Conservation (phyloP, 2,888 invertebrate species). For the Siphlonurus alternatus region DNA sequence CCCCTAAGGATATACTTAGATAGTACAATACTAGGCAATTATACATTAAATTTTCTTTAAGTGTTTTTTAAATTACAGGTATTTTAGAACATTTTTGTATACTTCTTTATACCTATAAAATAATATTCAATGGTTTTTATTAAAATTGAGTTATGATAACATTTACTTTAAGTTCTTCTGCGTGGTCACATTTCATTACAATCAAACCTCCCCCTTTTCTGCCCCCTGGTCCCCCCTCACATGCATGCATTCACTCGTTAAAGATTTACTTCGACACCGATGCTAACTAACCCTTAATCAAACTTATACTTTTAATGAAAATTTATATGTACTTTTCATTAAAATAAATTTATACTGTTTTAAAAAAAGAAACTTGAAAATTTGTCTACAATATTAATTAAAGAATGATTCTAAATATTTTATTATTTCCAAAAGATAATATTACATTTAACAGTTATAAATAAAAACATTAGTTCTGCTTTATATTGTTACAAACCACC, state of each 20-base stretch:
- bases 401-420: background rate
- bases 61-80: background rate
- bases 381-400: background rate
- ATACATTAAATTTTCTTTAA: no score
- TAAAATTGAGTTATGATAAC: slow-evolving; percentile 2
- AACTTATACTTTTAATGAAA: background rate
- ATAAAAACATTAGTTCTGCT: no score
- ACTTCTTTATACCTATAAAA: no score
- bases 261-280: background rate
- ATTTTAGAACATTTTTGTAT: background rate
- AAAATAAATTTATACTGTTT: no score
- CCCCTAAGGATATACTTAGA: background rate
- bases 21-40: no score
- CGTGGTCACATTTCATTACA: background rate
- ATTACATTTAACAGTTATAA: no score
- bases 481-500: no score
- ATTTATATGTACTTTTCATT: background rate
- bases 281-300: slow-evolving; percentile 2
- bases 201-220: background rate
- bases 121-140: no score
- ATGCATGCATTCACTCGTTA: background rate
- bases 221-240: background rate
- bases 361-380: background rate
- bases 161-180: background rate
- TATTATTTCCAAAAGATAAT: no score